Percentiles rank a stretch among this genome's conserved stretches.
These are phyloP conservation scores for Holothuria scabra DNA, from an alignment of 53 echinoderm and acorn worm species.

Conservation along the genomic window DNA sequence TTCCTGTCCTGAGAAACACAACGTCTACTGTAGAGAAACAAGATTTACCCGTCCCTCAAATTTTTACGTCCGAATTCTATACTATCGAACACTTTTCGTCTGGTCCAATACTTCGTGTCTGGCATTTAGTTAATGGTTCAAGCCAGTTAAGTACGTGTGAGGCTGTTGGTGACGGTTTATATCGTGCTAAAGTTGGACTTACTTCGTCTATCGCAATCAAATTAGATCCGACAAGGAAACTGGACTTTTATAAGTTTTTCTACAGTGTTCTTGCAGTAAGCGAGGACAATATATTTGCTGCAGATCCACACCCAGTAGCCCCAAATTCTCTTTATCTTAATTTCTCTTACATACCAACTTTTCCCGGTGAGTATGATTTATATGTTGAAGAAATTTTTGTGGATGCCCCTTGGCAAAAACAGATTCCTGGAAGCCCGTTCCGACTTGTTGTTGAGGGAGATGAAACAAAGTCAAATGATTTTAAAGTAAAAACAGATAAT, in stretches of 20 bases:
- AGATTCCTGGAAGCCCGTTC: conserved; percentile 29
- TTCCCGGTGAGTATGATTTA: conserved; percentile 8
- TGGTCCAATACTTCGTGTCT: conserved; percentile 12
- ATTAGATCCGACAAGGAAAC: neutral
- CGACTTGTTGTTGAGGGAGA: conserved; percentile 5
- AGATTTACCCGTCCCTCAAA: too few species aligned
- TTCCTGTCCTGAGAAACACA: too few species aligned
- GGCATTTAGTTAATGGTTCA: neutral
- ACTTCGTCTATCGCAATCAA: neutral
- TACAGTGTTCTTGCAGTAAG: neutral
- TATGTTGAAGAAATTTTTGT: neutral
- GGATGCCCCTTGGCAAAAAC: neutral
- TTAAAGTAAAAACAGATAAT: neutral
- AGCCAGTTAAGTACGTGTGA: neutral
- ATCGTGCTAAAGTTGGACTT: neutral
- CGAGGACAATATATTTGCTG: conserved; percentile 8
- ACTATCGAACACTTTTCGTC: too few species aligned
- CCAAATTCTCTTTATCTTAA: neutral
- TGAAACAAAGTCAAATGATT: neutral
- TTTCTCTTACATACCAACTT: neutral
- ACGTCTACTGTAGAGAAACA: too few species aligned
- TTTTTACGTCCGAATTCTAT: too few species aligned
- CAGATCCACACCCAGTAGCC: neutral
- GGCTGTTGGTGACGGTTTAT: neutral
- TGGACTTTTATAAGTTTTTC: neutral